A percentile compares a stretch with the other conserved stretches of the same genome.
These are phyloP conservation scores for Hippolais icterina DNA, from an alignment of 2,113 vertebrate genomes.

Conservation along the genomic window DNA sequence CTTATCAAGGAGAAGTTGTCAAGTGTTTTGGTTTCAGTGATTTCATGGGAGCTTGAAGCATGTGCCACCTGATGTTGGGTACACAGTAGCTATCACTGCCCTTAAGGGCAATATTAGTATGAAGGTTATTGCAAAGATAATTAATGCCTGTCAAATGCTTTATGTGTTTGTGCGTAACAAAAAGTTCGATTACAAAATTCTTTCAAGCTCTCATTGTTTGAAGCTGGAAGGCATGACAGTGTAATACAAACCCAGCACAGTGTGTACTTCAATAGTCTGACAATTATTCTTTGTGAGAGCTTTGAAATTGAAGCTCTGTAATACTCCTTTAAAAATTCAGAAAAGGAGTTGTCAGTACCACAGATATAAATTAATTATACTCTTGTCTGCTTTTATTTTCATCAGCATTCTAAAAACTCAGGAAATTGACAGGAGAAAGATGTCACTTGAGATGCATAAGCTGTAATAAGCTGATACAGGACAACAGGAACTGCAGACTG, in stretches of 20 bases:
- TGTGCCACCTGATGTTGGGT: background rate
- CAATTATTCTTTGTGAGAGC: background rate
- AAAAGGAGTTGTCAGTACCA: background rate
- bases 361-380: conserved; percentile 19
- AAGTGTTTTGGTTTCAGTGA: background rate
- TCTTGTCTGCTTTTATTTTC: conserved; percentile 14
- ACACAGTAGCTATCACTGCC: background rate
- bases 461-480: background rate
- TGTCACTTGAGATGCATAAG: background rate
- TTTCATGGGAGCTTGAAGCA: background rate
- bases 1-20: background rate
- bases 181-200: background rate
- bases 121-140: background rate
- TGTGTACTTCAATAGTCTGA: background rate
- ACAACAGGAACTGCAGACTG: background rate
- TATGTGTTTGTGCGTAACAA: background rate
- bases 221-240: background rate
- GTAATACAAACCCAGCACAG: background rate
- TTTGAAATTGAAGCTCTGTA: background rate
- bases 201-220: background rate
- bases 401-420: background rate
- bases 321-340: conserved; percentile 2
- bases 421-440: background rate
- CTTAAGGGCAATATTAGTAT: background rate
- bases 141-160: background rate